These are phyloP conservation scores for Yponomeuta evonymella DNA, from an alignment of 2,888 invertebrate species.

Conservation along the genomic window DNA sequence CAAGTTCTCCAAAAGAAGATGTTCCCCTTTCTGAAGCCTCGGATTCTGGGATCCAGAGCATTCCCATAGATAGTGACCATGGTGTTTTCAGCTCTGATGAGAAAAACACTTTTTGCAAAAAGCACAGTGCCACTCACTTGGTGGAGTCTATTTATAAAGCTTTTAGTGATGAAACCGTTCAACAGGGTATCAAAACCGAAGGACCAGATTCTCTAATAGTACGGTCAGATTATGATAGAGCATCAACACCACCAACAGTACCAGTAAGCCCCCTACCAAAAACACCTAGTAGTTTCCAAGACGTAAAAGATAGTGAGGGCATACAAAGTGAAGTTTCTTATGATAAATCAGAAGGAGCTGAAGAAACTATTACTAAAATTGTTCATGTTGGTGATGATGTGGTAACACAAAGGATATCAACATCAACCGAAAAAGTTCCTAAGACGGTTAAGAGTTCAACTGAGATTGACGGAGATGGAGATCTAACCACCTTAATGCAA, in stretches of 20 bases:
- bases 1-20: conserved; percentile 39
- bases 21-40: conserved; percentile 41
- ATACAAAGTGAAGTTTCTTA: conserved; percentile 61
- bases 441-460: conserved; percentile 40
- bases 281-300: conserved; percentile 53
- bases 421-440: conserved; percentile 66
- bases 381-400: conserved; percentile 72
- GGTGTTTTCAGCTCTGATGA: conserved; percentile 23
- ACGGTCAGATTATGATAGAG: conserved; percentile 45
- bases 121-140: conserved; percentile 34
- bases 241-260: conserved; percentile 81
- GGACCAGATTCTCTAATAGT: conserved; percentile 41
- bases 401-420: conserved; percentile 68
- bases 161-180: conserved; percentile 52
- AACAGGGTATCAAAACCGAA: conserved; percentile 65
- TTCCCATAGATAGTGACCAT: conserved; percentile 37
- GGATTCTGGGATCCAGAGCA: conserved; percentile 49
- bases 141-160: conserved; percentile 59
- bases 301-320: conserved; percentile 55
- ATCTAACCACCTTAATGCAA: conserved; percentile 56
- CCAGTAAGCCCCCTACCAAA: conserved; percentile 79
- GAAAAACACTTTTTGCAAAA: conserved; percentile 25
- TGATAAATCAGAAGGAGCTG: conserved; percentile 57
- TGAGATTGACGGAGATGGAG: conserved; percentile 43
- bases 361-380: conserved; percentile 69